Base-by-base conservation (phyloP, 23 tunicate genomes). In the Phallusia fumigata region DNA sequence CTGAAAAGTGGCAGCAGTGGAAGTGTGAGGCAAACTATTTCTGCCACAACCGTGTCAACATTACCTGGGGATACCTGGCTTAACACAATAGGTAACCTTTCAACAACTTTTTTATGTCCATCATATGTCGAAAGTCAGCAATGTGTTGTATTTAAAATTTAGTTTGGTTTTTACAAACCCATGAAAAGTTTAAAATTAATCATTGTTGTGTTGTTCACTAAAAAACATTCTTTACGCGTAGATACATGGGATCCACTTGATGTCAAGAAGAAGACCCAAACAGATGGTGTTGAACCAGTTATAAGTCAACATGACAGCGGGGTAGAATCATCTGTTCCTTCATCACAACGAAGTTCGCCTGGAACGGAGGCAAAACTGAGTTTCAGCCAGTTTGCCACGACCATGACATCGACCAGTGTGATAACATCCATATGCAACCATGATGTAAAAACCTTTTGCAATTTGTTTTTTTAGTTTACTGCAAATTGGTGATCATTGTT, bases 241-340 rank as follows among this genome's bases (percentile, higher is more conserved):
- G 92, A 79, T 50, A 85, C 89, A 18, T 90, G 95, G 95, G 84
- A 77, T 18, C 86, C 95, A 21, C 65, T n/a, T 35, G 77, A 84
- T 28, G 21, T 15, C 30, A 22, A 75, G 31, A 83, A 32, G 64
- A 80, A 88, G 30, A 33, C 1, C 33, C 73, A 74, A 22, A 50
- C 58, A 28, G 24, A 44, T 44, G 47, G 26, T 21, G 65, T 34
- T 19, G 89, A 85, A 21, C 51, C 92, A 35, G 83, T 65, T 19
- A 75, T 89, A 33, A 84, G 84, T 73, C 69, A 58, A 58, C 90
- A 89, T 36, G 98, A 94, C 74, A 94, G 98, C 64, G 98, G 98
- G 18, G 98, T 94, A 6, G 98, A 94, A 69, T 89, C 98, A 47
- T 94, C 98, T 19, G 91, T 94, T 19, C 94, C 95, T 2, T 94